Conservation (phyloP, 2,113 vertebrate genomes). For the Odobenus rosmarus region DNA sequence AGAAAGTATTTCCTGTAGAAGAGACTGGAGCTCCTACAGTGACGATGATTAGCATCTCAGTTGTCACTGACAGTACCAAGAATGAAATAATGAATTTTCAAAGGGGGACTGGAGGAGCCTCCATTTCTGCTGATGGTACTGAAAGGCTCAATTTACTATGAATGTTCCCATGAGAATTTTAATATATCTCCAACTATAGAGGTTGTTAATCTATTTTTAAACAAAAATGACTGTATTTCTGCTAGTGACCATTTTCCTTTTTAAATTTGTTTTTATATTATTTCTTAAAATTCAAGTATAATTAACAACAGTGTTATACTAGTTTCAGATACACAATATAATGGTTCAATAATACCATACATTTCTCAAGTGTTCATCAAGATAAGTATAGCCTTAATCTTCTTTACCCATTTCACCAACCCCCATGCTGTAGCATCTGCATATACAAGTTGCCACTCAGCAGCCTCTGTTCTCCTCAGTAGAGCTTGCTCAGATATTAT, state of each 20-base stretch:
- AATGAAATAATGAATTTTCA: slow-evolving; percentile 24
- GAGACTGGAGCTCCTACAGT: not conserved
- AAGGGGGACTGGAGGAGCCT: not conserved
- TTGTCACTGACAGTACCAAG: not conserved
- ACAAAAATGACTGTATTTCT: not conserved
- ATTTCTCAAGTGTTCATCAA: not conserved
- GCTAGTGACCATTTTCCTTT: not conserved
- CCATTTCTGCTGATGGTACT: not conserved
- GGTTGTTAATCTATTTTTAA: slow-evolving; percentile 22
- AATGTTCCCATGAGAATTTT: slow-evolving; percentile 12
- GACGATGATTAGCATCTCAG: slow-evolving; percentile 7
- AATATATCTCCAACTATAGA: not conserved
- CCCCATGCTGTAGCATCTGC: no score
- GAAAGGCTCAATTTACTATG: slow-evolving; percentile 53
- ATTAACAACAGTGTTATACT: not conserved
- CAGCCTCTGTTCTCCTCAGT: no score
- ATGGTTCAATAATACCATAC: not conserved
- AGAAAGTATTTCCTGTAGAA: slow-evolving; percentile 10
- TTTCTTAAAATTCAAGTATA: not conserved
- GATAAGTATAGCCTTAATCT: not conserved
- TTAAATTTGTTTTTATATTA: not conserved
- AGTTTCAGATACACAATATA: not conserved
- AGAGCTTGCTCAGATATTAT: no score
- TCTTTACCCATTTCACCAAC: not conserved
- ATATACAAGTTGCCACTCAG: no score